Percentiles rank a stretch among this genome's conserved stretches.
Conservation (phyloP, 2,113 vertebrate genomes). For the Heterochromis multidens region DNA sequence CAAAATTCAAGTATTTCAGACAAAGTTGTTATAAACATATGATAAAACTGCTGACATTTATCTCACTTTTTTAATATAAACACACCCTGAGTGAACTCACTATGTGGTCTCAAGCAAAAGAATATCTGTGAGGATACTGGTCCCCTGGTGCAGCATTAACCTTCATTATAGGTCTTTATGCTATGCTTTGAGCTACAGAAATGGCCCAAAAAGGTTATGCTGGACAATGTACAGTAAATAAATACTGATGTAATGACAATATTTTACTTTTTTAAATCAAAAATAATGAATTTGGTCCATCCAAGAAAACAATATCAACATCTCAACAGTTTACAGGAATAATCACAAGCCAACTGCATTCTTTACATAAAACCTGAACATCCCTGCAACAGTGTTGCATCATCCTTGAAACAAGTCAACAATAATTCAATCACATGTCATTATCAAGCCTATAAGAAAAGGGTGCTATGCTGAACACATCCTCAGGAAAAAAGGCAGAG, state of each 20-base stretch:
- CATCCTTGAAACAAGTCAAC: slow-evolving; percentile 22
- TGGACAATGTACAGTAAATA: slow-evolving; percentile 14
- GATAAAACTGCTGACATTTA: slow-evolving; percentile 6
- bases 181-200: slow-evolving; percentile 40
- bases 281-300: slow-evolving; percentile 28
- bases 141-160: slow-evolving; percentile 2
- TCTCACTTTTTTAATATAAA: background rate
- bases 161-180: background rate
- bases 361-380: background rate
- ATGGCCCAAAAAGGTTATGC: background rate
- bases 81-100: slow-evolving; percentile 54
- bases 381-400: background rate
- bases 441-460: background rate
- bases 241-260: slow-evolving; percentile 30
- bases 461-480: background rate
- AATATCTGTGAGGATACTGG: background rate
- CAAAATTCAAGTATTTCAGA: slow-evolving; percentile 64
- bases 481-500: background rate
- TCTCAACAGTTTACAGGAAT: slow-evolving; percentile 21
- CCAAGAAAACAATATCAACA: background rate
- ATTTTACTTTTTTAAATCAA: background rate
- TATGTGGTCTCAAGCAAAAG: slow-evolving; percentile 28
- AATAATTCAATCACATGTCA: background rate
- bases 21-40: slow-evolving; percentile 14
- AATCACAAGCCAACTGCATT: background rate